Base-by-base conservation (phyloP, 2,888 invertebrate species). In the Chrysomela aeneicollis region DNA sequence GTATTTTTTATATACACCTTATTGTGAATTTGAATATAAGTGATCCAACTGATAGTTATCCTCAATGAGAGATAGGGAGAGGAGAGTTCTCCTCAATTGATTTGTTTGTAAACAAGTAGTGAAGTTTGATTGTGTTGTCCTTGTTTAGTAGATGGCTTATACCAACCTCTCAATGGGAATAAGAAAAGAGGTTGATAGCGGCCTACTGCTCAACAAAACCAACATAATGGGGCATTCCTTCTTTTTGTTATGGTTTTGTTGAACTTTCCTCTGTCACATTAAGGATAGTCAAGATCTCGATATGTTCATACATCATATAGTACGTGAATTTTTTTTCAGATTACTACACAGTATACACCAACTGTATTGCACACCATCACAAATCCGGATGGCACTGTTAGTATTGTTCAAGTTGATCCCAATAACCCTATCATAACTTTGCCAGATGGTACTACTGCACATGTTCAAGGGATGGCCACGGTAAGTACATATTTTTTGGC, bases 321-420 rank as follows among this genome's bases (percentile, higher is more conserved):
- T 46, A 37, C 17, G 12, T 53, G 42, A 10, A 32, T 32, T 21
- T 4, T 60, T 66, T 74, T 74, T 10, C 78, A 86, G 86, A 85
- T 86, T 79, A 81, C 84, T 80, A 86, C 89, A 53, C 90, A 92
- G 84, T 95, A 93, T 84, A 90, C 93, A 63, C 94, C 96, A 68
- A 92, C 96, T 6, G 93, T 97, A 75, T 88, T 97, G 64, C 97
- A 97, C 82, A 96, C 96, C 6, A 96, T 97, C 83, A 95, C 94
- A 76, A 97, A 97, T 85, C 94, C 97, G 0, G 97, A 98, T 86
- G 97, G 97, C 69, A 93, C 96, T 9, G 94, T 98, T 69, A 97
- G 97, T 67, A 92, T 98, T 70, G 96, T 98, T 73, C 97, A 97
- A 85, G 94, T 96, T 75, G 95, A 96, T 86, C 94, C 95, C 60